Conservation (phyloP, 35 echinoderm and acorn worm genomes). For the Heliocidaris tuberculata region DNA sequence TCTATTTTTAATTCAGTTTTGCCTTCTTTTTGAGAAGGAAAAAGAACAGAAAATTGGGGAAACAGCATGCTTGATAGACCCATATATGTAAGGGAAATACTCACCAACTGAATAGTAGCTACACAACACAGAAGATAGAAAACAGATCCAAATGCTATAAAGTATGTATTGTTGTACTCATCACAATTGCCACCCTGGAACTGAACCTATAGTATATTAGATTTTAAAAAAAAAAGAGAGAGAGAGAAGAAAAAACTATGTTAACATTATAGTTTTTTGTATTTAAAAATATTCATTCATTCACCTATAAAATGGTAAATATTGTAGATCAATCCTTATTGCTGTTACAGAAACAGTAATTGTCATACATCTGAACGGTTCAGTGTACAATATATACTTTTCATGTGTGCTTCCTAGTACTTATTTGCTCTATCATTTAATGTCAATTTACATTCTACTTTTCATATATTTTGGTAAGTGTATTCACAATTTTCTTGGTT, state of each 20-base stretch:
- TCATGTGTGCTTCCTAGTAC: background rate
- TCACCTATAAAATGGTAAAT: background rate
- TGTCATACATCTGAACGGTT: no score
- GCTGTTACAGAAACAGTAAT: background rate
- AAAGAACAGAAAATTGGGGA: no score
- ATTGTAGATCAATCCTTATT: background rate
- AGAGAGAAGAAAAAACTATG: background rate
- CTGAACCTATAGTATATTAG: slow-evolving; percentile 70
- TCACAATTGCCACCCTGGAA: slow-evolving; percentile 79
- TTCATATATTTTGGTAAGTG: no score
- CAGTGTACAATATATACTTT: background rate
- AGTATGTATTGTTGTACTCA: slow-evolving; percentile 83
- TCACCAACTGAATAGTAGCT: slow-evolving; percentile 83
- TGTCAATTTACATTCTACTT: background rate
- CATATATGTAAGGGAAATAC: background rate
- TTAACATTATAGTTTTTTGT: no score
- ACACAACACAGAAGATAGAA: slow-evolving; percentile 77
- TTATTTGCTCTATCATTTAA: background rate
- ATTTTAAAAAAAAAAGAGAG: slow-evolving; percentile 21
- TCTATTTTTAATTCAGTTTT: background rate
- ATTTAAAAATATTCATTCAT: background rate
- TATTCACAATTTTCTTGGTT: no score
- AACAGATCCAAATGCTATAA: slow-evolving; percentile 91
- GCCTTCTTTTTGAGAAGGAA: background rate
- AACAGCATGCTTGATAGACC: no score